phyloP scores from a whole-genome alignment of 2,797 vertebrate genomes.

The Argyrosomus regius region DNA sequence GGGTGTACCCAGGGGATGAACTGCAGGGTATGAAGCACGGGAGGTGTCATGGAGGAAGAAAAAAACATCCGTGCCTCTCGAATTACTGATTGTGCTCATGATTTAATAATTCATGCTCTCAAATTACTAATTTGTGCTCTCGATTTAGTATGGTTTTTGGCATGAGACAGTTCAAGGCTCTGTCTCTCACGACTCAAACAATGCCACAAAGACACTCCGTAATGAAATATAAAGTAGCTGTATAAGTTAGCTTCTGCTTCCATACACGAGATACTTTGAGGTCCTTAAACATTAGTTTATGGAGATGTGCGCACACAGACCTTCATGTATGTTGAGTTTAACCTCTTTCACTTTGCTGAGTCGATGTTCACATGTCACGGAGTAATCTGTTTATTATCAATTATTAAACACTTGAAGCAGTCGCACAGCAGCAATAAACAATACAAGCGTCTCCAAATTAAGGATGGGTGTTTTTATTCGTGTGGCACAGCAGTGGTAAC shows the following conservation, averaged over 20 bases:
- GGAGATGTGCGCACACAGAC: not conserved
- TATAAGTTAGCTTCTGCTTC: not conserved
- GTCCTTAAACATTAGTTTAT: not conserved
- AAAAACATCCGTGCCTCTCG: not conserved
- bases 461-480: not conserved
- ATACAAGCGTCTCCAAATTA: not conserved
- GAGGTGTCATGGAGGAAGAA: not conserved
- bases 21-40: not conserved
- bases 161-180: not conserved
- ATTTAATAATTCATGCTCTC: not conserved
- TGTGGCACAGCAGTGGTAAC: not conserved
- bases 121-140: not conserved
- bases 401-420: not conserved
- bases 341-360: not conserved
- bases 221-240: not conserved
- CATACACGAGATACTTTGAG: not conserved
- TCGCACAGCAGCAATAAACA: not conserved
- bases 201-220: not conserved
- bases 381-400: not conserved
- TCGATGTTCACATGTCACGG: not conserved
- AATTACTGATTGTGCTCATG: not conserved
- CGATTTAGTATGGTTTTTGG: not conserved
- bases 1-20: constrained; percentile 10
- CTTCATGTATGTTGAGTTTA: not conserved
- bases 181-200: not conserved